These are phyloP conservation scores for Mus pahari DNA, from an alignment of 2,113 vertebrate species.

Conservation along the genomic window DNA sequence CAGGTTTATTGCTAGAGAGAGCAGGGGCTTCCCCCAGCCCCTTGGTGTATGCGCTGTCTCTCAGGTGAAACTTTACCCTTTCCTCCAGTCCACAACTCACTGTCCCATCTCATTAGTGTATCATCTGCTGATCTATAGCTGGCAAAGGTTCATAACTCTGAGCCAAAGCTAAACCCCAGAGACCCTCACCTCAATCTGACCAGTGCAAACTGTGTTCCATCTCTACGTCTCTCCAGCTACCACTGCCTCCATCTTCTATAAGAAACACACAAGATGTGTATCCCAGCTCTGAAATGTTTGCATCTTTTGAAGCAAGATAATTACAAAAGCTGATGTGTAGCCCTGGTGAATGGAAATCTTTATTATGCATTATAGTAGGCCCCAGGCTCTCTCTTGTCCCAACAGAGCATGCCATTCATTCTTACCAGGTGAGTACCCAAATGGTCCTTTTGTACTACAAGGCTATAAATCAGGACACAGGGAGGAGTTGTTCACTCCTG, in stretches of 20 bases:
- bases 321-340: neutral
- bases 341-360: neutral
- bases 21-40: slow-evolving; percentile 6
- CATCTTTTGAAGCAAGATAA: neutral
- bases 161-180: neutral
- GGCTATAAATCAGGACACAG: neutral
- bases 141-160: neutral
- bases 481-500: neutral
- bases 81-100: neutral
- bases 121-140: neutral
- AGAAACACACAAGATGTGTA: neutral
- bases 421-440: neutral
- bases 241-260: neutral
- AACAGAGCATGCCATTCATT: neutral
- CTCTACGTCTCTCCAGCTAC: neutral
- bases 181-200: neutral
- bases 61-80: slow-evolving; percentile 37
- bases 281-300: neutral
- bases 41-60: neutral
- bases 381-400: neutral
- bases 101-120: neutral
- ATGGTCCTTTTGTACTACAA: neutral
- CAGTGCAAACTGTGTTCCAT: neutral
- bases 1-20: neutral
- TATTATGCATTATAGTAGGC: neutral